A percentile compares a stretch with the other conserved stretches of the same genome.
Evolutionary conservation across 2,113 vertebrate species (phyloP).

Genomic region (Festucalex cinctus): DNA sequence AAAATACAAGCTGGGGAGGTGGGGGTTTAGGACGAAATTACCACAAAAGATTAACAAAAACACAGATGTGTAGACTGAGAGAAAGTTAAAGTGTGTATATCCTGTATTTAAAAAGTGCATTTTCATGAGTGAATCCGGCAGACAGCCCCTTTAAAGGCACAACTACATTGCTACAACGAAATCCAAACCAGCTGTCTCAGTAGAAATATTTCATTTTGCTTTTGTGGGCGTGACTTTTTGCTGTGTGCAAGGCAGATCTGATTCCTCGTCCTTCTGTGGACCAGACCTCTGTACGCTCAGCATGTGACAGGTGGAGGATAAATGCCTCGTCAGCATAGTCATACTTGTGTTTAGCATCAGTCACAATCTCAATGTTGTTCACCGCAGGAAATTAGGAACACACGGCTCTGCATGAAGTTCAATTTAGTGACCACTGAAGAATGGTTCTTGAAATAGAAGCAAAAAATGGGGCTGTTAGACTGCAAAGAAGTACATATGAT

Average conservation of each 20-base stretch:
- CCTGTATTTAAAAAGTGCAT: too few relatives aligned
- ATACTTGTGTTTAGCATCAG: conserved; percentile 31
- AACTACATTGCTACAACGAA: neutral
- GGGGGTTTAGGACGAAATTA: too few relatives aligned
- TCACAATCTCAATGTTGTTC: conserved; percentile 36
- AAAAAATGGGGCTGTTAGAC: neutral
- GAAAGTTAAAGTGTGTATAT: too few relatives aligned
- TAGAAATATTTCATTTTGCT: neutral
- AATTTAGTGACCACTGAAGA: neutral
- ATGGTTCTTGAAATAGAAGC: neutral
- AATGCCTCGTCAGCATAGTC: conserved; percentile 30
- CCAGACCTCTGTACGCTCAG: conserved; percentile 8
- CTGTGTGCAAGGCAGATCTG: neutral
- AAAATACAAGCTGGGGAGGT: too few relatives aligned
- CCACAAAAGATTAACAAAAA: too few relatives aligned
- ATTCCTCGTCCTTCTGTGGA: neutral
- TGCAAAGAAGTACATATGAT: neutral
- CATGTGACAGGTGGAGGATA: conserved; percentile 24
- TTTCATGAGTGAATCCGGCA: too few relatives aligned
- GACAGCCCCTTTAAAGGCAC: too few relatives aligned
- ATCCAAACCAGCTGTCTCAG: neutral
- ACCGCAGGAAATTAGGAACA: conserved; percentile 37
- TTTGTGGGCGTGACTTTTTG: neutral
- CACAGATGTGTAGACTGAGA: too few relatives aligned
- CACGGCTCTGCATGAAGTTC: conserved; percentile 13